Conservation (phyloP, 1,140 invertebrate genomes). For the Mamestra configurata region DNA sequence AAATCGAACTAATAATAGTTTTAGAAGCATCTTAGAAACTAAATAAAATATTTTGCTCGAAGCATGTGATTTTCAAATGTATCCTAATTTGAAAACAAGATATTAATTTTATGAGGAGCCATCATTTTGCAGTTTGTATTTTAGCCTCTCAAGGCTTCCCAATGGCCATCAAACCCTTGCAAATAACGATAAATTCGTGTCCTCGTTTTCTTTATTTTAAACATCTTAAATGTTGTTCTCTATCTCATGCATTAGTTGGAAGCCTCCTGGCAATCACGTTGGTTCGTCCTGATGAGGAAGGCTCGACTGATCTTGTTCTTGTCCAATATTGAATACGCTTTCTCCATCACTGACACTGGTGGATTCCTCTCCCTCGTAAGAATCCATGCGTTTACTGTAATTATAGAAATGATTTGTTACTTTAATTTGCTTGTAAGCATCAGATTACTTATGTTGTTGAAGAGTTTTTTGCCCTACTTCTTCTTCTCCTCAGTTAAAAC, state of each 20-base stretch:
- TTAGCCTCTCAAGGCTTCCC: not conserved
- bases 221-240: not conserved
- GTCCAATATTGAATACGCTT: constrained; percentile 89
- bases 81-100: not conserved
- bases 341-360: constrained; percentile 87
- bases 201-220: no score
- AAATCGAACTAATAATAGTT: not conserved
- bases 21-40: not conserved
- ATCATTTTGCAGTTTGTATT: no score
- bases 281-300: constrained; percentile 90
- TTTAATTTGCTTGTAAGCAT: not conserved
- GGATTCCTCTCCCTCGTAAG: constrained; percentile 89
- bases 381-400: constrained; percentile 91
- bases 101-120: no score
- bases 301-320: constrained; percentile 89
- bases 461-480: no score
- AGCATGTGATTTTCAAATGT: not conserved
- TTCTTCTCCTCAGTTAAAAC: no score
- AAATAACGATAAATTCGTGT: no score
- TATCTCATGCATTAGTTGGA: constrained; percentile 51
- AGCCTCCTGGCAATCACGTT: constrained; percentile 89
- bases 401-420: not conserved
- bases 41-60: not conserved
- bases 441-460: no score
- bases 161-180: not conserved